phyloP scores from a whole-genome alignment of 2,888 invertebrate genomes.

The Papilio elwesi region DNA sequence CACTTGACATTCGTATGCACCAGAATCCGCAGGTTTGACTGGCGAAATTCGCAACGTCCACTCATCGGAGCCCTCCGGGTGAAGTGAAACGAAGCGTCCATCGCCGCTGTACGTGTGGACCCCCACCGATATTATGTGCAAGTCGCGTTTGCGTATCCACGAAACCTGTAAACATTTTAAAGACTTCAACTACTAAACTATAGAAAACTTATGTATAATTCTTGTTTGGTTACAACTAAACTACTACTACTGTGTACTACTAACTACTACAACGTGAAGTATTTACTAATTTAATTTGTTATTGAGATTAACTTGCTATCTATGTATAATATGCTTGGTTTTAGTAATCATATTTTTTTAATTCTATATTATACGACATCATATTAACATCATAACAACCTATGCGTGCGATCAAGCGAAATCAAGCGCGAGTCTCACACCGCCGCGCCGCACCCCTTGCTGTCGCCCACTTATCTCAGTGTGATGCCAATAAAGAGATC shows the following conservation, averaged over 20 bases:
- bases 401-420: too few relatives aligned
- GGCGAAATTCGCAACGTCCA: conserved; percentile 86
- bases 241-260: neutral
- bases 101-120: conserved; percentile 87
- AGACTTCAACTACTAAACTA: neutral
- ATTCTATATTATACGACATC: too few relatives aligned
- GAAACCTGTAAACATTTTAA: conserved; percentile 85
- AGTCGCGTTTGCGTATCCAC: conserved; percentile 93
- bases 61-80: conserved; percentile 86
- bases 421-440: too few relatives aligned
- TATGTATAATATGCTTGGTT: too few relatives aligned
- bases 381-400: too few relatives aligned
- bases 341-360: too few relatives aligned
- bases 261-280: too few relatives aligned
- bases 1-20: conserved; percentile 95
- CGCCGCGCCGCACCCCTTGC: too few relatives aligned
- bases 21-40: conserved; percentile 90
- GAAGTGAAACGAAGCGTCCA: conserved; percentile 86
- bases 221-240: neutral
- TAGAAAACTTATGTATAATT: neutral
- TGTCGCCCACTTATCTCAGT: too few relatives aligned
- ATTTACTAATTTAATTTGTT: conserved; percentile 5
- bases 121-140: conserved; percentile 87
- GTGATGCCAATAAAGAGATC: too few relatives aligned
- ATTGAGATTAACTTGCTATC: neutral